A percentile compares a stretch with the other conserved stretches of the same genome.
These are phyloP conservation scores for Rafetus swinhoei DNA, from an alignment of 2,113 vertebrate genomes.

Conservation along the genomic window DNA sequence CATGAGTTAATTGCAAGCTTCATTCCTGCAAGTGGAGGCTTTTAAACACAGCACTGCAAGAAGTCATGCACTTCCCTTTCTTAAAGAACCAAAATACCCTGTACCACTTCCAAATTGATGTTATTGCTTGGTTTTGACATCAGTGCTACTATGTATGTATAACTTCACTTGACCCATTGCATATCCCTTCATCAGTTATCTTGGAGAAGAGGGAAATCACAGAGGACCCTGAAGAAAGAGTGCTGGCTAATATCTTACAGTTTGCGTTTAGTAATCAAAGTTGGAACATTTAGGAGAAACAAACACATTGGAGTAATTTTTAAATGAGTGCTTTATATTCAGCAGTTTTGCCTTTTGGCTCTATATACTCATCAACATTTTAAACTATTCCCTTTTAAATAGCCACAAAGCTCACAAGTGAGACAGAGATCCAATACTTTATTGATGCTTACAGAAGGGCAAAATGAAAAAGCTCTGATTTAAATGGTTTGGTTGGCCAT, in stretches of 20 bases:
- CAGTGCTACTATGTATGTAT: conserved; percentile 17
- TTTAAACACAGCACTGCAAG: conserved; percentile 49
- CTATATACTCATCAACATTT: conserved; percentile 42
- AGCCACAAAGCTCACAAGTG: conserved; percentile 19
- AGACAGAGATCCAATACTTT: conserved; percentile 22
- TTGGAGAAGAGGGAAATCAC: conserved; percentile 1
- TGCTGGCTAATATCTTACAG: neutral
- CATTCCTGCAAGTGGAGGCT: conserved; percentile 57
- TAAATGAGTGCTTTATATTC: conserved; percentile 4
- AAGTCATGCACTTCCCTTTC: conserved; percentile 51
- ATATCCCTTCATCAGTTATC: conserved; percentile 33
- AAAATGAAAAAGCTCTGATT: conserved; percentile 61
- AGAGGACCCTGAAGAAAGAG: conserved; percentile 1
- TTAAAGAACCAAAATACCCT: conserved; percentile 45
- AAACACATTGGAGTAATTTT: conserved; percentile 24
- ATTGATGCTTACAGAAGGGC: conserved; percentile 32
- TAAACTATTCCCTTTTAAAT: conserved; percentile 43
- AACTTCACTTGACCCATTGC: conserved; percentile 7
- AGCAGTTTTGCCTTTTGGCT: conserved; percentile 20
- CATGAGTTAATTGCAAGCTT: conserved; percentile 73
- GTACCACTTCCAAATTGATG: conserved; percentile 39
- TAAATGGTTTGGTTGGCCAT: conserved; percentile 36
- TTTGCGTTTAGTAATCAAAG: conserved; percentile 32
- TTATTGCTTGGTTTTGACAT: conserved; percentile 34
- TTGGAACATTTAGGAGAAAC: conserved; percentile 32